A percentile compares a stretch with the other conserved stretches of the same genome.
Conservation (phyloP, 2,888 invertebrate genomes). For the Serrognathus titanus region DNA sequence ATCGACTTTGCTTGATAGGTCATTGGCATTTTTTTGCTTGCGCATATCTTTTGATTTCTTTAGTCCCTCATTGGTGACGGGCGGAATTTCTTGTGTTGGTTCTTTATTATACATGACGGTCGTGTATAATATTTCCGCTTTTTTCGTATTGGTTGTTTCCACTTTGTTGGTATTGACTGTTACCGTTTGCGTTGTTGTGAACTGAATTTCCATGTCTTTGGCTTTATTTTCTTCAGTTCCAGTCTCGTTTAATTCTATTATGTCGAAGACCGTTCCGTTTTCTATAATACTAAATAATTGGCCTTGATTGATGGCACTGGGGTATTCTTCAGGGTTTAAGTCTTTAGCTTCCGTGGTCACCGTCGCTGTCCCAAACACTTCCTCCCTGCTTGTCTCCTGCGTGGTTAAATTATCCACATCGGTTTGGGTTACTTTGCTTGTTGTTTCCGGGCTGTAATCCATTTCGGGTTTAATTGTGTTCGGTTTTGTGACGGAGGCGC, state of each 20-base stretch:
- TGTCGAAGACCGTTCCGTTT: constrained; percentile 47
- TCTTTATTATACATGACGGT: constrained; percentile 33
- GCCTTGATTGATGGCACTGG: constrained; percentile 47
- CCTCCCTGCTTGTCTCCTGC: constrained; percentile 20
- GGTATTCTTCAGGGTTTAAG: constrained; percentile 36
- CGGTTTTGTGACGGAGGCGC: not conserved
- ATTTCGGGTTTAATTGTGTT: not conserved
- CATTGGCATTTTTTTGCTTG: constrained; percentile 25
- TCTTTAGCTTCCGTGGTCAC: constrained; percentile 28
- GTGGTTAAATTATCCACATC: constrained; percentile 2
- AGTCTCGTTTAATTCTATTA: constrained; percentile 46
- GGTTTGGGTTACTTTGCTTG: not conserved
- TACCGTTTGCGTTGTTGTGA: constrained; percentile 9
- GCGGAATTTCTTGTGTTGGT: constrained; percentile 29
- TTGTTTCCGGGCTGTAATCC: not conserved
- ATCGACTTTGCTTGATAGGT: constrained; percentile 22
- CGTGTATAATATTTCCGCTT: constrained; percentile 25
- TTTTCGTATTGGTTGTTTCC: constrained; percentile 3
- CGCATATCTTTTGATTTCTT: constrained; percentile 22
- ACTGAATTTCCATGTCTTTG: constrained; percentile 2
- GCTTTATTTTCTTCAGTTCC: constrained; percentile 30
- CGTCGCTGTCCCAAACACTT: constrained; percentile 21
- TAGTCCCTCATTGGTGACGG: constrained; percentile 27
- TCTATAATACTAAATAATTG: constrained; percentile 48
- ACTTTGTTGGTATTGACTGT: constrained; percentile 11